Base-by-base conservation (phyloP, 2,888 invertebrate species). In the Leptopilina myrica region DNA sequence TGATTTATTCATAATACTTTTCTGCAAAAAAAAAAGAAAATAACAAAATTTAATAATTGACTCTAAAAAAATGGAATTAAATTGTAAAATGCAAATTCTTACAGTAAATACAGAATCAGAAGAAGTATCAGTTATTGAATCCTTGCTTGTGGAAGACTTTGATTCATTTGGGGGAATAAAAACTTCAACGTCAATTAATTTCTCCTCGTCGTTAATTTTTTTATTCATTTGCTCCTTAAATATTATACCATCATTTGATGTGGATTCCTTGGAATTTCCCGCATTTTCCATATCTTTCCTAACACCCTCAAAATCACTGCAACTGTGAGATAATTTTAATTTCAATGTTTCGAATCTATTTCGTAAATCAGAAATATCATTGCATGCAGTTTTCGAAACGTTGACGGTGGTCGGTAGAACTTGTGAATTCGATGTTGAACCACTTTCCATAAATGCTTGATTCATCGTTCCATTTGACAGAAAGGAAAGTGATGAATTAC, bases 101-200 rank as follows among this genome's bases (percentile, higher is more conserved):
- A 90, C 90, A 76, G 78, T 49, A 78, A 88, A 90, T 56, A 89
- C 88, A 66, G 89, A 89, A 82, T 90, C 88, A 5, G 84, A 84
- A 11, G 87, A 87, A 49, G 79, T 79, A 77, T 84, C 84, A 4
- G 56, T 7, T 56, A 85, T 85, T 67, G 80, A 85, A 78, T 33
- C 73, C 26, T 78, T 49, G 15, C 26, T 78, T 75, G 66, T 33
- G 46, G 40, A 59, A 56, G 59, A 66, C 0, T 14, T 8, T 8
- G 65, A 77, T 5, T 73, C 64, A 46, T 59, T 43, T 11, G 76
- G 26, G n/a, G 85, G 82, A 15, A 81, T 64, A 65, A 85, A 87
- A 69, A 73, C n/a, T 33, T 73, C 73, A 56, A 84, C 76, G 84
- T 89, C 88, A 9, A 89, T 84, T 46, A 90, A 82, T 79, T 86